Evolutionary conservation across 2,113 vertebrate species (phyloP).

Genomic region (Alligator sinensis): DNA sequence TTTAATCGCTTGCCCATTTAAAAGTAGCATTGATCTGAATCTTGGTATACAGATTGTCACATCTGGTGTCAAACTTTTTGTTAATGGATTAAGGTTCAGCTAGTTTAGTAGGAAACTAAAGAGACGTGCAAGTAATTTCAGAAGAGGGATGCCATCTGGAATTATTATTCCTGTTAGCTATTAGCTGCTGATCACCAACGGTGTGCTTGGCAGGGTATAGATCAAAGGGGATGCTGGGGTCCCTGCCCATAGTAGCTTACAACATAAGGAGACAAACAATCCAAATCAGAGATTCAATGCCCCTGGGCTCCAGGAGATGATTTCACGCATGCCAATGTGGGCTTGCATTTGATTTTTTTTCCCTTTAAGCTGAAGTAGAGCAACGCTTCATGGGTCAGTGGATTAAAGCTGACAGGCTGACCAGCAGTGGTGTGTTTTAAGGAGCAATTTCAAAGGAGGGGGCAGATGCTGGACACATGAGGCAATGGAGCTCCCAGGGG

Average conservation of each 20-base stretch:
- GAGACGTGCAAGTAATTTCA: not conserved
- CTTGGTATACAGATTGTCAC: rapidly evolving
- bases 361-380: not conserved
- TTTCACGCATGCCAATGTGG: not conserved
- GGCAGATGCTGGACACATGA: rapidly evolving
- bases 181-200: rapidly evolving
- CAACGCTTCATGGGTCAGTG: not conserved
- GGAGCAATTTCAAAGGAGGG: not conserved
- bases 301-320: not conserved
- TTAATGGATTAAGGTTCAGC: not conserved
- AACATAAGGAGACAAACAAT: not conserved
- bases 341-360: not conserved
- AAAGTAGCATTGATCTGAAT: rapidly evolving
- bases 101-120: not conserved
- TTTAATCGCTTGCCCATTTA: not conserved
- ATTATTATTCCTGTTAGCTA: not conserved
- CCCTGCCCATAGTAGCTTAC: not conserved
- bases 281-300: rapidly evolving
- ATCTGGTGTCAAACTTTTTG: not conserved
- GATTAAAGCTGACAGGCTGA: not conserved
- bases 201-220: not conserved
- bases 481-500: not conserved
- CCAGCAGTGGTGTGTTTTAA: not conserved
- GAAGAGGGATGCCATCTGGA: not conserved
- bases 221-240: rapidly evolving